These are phyloP conservation scores for Narcine bancroftii DNA, from an alignment of 2,113 vertebrate species.

Conservation along the genomic window DNA sequence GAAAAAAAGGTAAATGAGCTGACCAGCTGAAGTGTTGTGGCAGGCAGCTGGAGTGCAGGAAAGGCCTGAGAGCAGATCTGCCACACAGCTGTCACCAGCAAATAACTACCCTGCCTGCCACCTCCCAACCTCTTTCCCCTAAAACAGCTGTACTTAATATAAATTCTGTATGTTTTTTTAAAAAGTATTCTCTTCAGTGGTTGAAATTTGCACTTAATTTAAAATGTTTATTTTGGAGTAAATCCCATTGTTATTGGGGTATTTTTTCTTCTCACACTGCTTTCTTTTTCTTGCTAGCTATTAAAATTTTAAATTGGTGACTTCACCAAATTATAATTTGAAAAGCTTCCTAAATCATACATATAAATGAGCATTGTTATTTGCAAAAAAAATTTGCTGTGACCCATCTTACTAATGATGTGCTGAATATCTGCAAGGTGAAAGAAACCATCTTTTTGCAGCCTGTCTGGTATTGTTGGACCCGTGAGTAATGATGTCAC, in stretches of 20 bases:
- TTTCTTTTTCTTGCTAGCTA: background rate
- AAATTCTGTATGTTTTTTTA: background rate
- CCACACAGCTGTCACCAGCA: background rate
- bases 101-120: too few relatives aligned
- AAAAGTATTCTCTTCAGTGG: background rate
- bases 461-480: background rate
- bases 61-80: background rate
- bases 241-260: background rate
- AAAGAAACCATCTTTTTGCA: constrained; percentile 15
- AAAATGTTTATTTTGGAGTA: background rate
- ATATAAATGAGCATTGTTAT: background rate
- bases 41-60: background rate
- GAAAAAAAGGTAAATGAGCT: background rate
- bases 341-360: background rate
- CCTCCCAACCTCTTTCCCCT: too few relatives aligned
- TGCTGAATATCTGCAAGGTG: background rate
- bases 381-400: background rate
- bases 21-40: background rate
- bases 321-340: background rate
- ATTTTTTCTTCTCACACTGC: background rate
- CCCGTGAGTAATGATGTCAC: background rate
- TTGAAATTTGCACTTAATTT: constrained; percentile 10
- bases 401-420: background rate
- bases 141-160: background rate
- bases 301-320: background rate